phyloP scores from a whole-genome alignment of 2,888 invertebrate species.

The Xanthorhoe designata region DNA sequence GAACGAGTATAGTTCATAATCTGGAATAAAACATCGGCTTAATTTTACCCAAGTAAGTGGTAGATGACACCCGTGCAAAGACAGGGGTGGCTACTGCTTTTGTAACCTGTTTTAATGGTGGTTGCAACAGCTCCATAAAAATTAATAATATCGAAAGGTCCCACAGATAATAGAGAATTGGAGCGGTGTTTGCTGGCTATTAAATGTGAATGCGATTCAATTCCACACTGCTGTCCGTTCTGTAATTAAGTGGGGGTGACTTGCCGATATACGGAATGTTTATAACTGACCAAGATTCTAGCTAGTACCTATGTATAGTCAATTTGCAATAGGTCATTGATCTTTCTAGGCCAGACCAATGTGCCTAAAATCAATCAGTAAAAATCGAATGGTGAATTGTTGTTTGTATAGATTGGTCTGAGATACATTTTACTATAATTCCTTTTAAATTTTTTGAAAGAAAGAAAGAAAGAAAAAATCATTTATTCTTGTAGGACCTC shows the following conservation, averaged over 20 bases:
- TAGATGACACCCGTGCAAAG: too few relatives aligned
- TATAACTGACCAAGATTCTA: not conserved
- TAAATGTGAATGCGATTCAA: slow-evolving; percentile 80
- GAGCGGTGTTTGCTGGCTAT: slow-evolving; percentile 79
- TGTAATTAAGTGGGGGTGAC: slow-evolving; percentile 68
- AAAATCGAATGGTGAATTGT: too few relatives aligned
- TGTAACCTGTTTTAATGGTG: not conserved
- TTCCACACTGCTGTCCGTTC: slow-evolving; percentile 65
- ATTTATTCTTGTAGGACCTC: too few relatives aligned
- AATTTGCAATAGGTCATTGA: slow-evolving; percentile 2
- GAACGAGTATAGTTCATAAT: too few relatives aligned
- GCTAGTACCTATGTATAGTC: not conserved
- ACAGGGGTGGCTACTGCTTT: too few relatives aligned
- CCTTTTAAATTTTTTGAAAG: too few relatives aligned
- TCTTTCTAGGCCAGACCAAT: not conserved
- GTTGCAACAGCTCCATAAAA: slow-evolving; percentile 58
- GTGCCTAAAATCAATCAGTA: not conserved
- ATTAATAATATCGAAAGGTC: slow-evolving; percentile 65
- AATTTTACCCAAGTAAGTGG: too few relatives aligned
- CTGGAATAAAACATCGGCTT: too few relatives aligned
- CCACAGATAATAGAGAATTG: slow-evolving; percentile 73
- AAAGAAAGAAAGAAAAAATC: too few relatives aligned
- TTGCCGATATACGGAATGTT: slow-evolving; percentile 46
- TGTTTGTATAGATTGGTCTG: too few relatives aligned
- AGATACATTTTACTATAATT: too few relatives aligned